A percentile compares a stretch with the other conserved stretches of the same genome.
These are phyloP conservation scores for Cydia pomonella DNA, from an alignment of 1,140 invertebrate genomes.

Conservation along the genomic window DNA sequence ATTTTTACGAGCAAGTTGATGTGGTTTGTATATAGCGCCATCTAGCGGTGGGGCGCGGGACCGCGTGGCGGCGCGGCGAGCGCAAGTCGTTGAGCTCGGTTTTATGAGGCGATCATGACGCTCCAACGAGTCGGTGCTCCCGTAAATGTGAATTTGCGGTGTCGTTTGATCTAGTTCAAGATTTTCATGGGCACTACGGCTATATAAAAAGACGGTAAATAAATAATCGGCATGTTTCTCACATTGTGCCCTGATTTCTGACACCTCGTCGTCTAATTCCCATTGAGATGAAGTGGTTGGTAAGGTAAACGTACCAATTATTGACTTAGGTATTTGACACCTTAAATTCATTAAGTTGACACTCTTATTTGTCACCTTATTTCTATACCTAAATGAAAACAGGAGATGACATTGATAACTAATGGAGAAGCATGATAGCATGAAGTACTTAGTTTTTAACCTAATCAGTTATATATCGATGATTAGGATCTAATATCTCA, in stretches of 20 bases:
- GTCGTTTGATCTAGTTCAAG: conserved; percentile 16
- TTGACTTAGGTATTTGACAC: no score
- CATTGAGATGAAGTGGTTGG: no score
- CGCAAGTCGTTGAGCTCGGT: conserved; percentile 57
- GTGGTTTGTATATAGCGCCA: conserved; percentile 58
- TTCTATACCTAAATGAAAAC: no score
- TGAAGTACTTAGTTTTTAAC: no score
- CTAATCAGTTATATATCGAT: no score
- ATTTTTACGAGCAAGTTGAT: conserved; percentile 72
- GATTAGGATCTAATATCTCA: no score
- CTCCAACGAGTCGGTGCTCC: conserved; percentile 53
- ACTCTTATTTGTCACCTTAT: no score
- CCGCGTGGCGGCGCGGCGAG: conserved; percentile 46
- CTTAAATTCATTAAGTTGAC: no score
- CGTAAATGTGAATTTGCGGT: conserved; percentile 58
- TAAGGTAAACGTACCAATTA: no score
- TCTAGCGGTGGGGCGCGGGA: conserved; percentile 52
- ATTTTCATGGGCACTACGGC: conserved; percentile 9
- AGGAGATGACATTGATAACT: no score
- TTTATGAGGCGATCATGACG: conserved; percentile 61
- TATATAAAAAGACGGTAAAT: neutral
- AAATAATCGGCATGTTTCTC: neutral
- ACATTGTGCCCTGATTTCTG: neutral
- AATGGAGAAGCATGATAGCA: no score
- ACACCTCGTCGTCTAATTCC: no score